Percentiles rank a stretch among this genome's conserved stretches.
These are phyloP conservation scores for Orchestia grillus DNA, from an alignment of 1,140 invertebrate species.

Conservation along the genomic window DNA sequence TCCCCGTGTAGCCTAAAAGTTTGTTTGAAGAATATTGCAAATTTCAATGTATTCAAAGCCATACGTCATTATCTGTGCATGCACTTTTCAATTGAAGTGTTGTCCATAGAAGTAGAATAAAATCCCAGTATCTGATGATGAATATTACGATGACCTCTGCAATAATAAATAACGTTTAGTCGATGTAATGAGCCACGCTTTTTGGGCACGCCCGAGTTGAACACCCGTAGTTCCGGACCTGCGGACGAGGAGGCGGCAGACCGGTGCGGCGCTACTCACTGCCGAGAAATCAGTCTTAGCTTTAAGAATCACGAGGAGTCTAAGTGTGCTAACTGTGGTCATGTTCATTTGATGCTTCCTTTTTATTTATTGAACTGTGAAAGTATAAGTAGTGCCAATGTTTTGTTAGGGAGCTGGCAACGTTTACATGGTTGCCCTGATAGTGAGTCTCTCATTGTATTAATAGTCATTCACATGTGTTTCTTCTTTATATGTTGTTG, in stretches of 20 bases:
- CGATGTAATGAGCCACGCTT: background rate
- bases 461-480: background rate
- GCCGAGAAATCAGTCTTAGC: background rate
- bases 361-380: background rate
- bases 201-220: background rate
- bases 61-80: background rate
- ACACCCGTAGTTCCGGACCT: background rate
- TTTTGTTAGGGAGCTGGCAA: background rate
- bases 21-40: background rate
- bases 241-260: background rate
- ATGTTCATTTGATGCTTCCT: constrained; percentile 8
- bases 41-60: constrained; percentile 5
- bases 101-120: constrained; percentile 2
- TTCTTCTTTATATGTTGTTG: background rate
- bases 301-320: background rate
- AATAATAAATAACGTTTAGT: background rate
- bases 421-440: background rate
- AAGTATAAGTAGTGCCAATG: constrained; percentile 1
- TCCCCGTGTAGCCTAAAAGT: background rate
- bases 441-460: background rate
- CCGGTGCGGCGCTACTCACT: background rate
- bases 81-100: constrained; percentile 16
- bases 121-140: background rate
- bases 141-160: background rate
- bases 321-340: background rate